A percentile compares a stretch with the other conserved stretches of the same genome.
phyloP scores from a whole-genome alignment of 2,797 vertebrate species.

The Pampus argenteus region DNA sequence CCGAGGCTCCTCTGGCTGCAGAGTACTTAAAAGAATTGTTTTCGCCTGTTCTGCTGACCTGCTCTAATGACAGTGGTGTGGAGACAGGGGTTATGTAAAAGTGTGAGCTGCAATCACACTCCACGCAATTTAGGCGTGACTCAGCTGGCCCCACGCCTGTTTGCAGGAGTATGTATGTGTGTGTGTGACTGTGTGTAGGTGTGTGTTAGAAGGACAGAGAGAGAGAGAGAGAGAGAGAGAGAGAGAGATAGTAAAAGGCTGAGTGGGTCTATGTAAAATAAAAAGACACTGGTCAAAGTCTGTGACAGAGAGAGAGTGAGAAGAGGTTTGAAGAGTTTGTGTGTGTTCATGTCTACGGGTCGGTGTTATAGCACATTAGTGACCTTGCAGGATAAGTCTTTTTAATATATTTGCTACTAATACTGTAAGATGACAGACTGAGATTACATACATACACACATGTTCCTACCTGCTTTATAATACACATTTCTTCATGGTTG shows the following conservation, averaged over 20 bases:
- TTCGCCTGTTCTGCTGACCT: slow-evolving; percentile 66
- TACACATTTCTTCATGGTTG: slow-evolving; percentile 11
- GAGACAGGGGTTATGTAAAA: slow-evolving; percentile 87
- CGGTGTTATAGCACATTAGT: background rate
- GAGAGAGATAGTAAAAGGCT: background rate
- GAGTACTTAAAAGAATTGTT: slow-evolving; percentile 76
- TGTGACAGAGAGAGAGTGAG: background rate
- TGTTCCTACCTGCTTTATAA: slow-evolving; percentile 6
- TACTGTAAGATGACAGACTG: slow-evolving; percentile 3
- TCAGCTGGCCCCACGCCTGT: slow-evolving; percentile 80
- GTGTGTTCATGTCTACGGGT: background rate
- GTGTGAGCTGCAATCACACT: slow-evolving; percentile 81
- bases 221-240: slow-evolving; percentile 14
- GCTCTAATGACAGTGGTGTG: slow-evolving; percentile 79
- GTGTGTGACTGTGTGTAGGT: slow-evolving; percentile 14
- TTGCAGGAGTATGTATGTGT: slow-evolving; percentile 35
- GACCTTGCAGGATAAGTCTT: background rate
- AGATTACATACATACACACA: background rate
- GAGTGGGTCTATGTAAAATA: slow-evolving; percentile 12
- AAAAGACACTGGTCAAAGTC: slow-evolving; percentile 6
- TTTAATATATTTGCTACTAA: slow-evolving; percentile 9
- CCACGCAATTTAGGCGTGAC: slow-evolving; percentile 84
- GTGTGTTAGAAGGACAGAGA: slow-evolving; percentile 21
- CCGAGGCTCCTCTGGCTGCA: slow-evolving; percentile 53
- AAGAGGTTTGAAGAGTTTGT: background rate